These are phyloP conservation scores for Episyrphus balteatus DNA, from an alignment of 1,140 invertebrate genomes.

Conservation along the genomic window DNA sequence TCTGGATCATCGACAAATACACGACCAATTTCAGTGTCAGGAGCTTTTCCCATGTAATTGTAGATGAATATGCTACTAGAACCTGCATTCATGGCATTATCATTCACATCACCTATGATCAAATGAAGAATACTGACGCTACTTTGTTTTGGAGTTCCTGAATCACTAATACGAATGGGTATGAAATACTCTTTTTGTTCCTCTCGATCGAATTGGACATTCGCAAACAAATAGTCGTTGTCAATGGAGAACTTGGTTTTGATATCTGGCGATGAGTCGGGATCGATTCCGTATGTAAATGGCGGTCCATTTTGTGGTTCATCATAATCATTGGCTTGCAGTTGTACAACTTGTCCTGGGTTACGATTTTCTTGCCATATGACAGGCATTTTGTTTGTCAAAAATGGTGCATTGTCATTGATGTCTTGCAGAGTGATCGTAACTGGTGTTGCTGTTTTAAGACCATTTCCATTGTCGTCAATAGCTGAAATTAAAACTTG, in stretches of 20 bases:
- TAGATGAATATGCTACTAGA: slow-evolving; percentile 83
- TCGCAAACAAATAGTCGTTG: slow-evolving; percentile 44
- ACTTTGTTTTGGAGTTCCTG: slow-evolving; percentile 56
- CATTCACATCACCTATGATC: slow-evolving; percentile 83
- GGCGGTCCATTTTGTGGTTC: slow-evolving; percentile 73
- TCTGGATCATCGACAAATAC: slow-evolving; percentile 85
- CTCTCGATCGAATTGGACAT: slow-evolving; percentile 77
- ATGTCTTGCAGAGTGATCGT: slow-evolving; percentile 69
- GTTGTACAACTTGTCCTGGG: slow-evolving; percentile 52
- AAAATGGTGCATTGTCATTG: slow-evolving; percentile 80
- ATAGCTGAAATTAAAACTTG: slow-evolving; percentile 72
- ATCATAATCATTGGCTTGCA: slow-evolving; percentile 67
- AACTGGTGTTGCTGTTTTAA: slow-evolving; percentile 54
- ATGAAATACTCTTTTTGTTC: slow-evolving; percentile 74
- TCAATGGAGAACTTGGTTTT: slow-evolving; percentile 57
- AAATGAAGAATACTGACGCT: slow-evolving; percentile 68
- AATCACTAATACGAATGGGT: slow-evolving; percentile 78
- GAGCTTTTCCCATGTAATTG: slow-evolving; percentile 70
- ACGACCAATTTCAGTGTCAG: slow-evolving; percentile 69
- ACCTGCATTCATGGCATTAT: slow-evolving; percentile 73
- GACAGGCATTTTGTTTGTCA: slow-evolving; percentile 66
- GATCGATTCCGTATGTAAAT: slow-evolving; percentile 61
- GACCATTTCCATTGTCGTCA: slow-evolving; percentile 59
- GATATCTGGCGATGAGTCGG: slow-evolving; percentile 54
- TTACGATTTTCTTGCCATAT: slow-evolving; percentile 71